Conservation (phyloP, 2,797 vertebrate species). For the Malurus leucopterus region DNA sequence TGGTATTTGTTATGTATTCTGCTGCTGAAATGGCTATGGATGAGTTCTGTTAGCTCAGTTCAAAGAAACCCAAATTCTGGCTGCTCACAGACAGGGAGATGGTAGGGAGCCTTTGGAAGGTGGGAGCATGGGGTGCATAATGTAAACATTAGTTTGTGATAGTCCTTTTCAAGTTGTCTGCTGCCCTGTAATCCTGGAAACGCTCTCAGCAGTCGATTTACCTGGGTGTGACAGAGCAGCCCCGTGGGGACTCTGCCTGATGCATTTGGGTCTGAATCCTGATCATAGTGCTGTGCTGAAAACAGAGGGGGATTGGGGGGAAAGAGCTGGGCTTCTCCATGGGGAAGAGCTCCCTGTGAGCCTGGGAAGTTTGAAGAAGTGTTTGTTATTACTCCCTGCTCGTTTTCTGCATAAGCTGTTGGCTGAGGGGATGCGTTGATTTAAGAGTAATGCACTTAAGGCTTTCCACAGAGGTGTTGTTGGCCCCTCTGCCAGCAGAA, state of each 20-base stretch:
- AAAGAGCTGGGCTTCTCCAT: neutral
- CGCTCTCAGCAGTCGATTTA: neutral
- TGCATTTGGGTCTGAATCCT: neutral
- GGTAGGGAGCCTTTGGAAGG: slow-evolving; percentile 18
- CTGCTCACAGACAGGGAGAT: slow-evolving; percentile 12
- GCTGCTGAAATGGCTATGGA: neutral
- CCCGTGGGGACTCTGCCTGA: neutral
- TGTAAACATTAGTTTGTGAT: slow-evolving; percentile 34
- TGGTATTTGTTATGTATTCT: slow-evolving; percentile 4
- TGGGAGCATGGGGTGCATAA: neutral
- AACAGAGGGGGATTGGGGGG: rapidly evolving
- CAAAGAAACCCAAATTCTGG: slow-evolving; percentile 12
- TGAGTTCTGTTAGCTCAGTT: neutral
- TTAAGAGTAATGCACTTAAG: neutral
- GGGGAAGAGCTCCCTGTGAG: neutral
- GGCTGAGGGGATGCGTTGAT: neutral
- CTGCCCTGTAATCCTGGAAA: slow-evolving; percentile 21
- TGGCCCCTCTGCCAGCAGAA: neutral
- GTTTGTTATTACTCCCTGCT: neutral
- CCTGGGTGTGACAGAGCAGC: neutral
- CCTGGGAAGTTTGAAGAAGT: neutral
- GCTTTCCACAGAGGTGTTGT: neutral
- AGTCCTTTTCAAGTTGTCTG: slow-evolving; percentile 7
- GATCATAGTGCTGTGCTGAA: rapidly evolving
- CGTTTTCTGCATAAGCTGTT: neutral